These are phyloP conservation scores for Mus spicilegus DNA, from an alignment of 2,113 vertebrate species.

Conservation along the genomic window DNA sequence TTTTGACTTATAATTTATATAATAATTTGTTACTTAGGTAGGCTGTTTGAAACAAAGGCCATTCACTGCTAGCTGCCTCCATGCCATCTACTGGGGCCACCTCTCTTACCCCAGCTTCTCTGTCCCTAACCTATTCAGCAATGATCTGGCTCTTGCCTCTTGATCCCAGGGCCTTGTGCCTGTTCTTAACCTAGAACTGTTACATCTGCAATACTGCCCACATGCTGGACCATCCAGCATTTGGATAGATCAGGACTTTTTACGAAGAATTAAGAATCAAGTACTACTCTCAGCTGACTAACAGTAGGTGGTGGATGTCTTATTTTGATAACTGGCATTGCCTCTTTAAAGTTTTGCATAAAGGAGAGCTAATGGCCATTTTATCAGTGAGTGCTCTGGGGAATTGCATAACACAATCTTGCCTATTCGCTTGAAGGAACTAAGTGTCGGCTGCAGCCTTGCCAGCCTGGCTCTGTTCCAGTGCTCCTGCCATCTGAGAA, in stretches of 20 bases:
- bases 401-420: background rate
- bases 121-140: background rate
- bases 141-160: background rate
- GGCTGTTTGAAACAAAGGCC: background rate
- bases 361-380: background rate
- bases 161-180: background rate
- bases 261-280: background rate
- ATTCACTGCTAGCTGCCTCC: background rate
- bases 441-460: background rate
- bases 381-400: background rate
- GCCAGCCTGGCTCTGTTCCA: background rate
- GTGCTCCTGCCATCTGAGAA: background rate
- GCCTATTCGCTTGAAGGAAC: background rate
- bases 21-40: background rate
- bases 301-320: background rate
- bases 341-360: slow-evolving; percentile 30
- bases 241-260: background rate
- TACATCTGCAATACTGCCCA: background rate
- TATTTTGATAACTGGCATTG: background rate
- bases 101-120: background rate
- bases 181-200: background rate
- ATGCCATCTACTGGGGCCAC: fast-evolving
- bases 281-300: background rate
- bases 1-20: background rate
- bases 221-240: background rate